Evolutionary conservation across 2,113 vertebrate species (phyloP), one percentile per base, ranked within the genome.

Genomic region (Cheirogaleus medius): DNA sequence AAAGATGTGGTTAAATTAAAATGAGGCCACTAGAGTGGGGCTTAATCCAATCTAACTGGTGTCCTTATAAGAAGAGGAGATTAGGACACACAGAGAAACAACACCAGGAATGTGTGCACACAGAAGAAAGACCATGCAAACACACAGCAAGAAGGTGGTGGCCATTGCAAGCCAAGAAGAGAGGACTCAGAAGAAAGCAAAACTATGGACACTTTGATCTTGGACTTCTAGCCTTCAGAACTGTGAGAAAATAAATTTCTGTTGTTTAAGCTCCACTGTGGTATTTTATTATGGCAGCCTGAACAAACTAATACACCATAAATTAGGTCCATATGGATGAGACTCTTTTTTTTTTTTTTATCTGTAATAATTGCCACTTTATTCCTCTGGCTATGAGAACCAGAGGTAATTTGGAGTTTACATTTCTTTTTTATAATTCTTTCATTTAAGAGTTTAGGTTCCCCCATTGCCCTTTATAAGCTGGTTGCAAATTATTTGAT

Each of bases 361-460:
- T 89, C 25, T 94, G 88, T 85, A 94, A 95, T 90, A 87, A 97
- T 42, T 97, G 94, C 92, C 88, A 97, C 88, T 98, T 98, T 98
- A 98, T 98, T 98, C 88, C 95, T 94, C 97, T 95, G 81, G 86
- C 73, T 94, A 92, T 96, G 71, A 87, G 73, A 91, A 91, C 88
- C 95, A 96, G 94, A 97, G 85, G 81, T 88, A 87, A 97, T 60
- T 82, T 84, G 92, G 97, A 60, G 86, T 94, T 98, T 97, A 97
- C 91, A 97, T 90, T 94, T 97, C 64, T 44, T 82, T 87, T 95
- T 63, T 73, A 95, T 94, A 96, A 52, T 94, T 97, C 21, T 84
- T 86, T 93, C 34, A 96, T 82, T 82, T 39, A 94, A 95, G 88
- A 90, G 81, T 92, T 97, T 88, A 97, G 68, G 42, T 97, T 88